These are phyloP conservation scores for Genyomyrus donnyi DNA, from an alignment of 2,113 vertebrate species.

Conservation along the genomic window DNA sequence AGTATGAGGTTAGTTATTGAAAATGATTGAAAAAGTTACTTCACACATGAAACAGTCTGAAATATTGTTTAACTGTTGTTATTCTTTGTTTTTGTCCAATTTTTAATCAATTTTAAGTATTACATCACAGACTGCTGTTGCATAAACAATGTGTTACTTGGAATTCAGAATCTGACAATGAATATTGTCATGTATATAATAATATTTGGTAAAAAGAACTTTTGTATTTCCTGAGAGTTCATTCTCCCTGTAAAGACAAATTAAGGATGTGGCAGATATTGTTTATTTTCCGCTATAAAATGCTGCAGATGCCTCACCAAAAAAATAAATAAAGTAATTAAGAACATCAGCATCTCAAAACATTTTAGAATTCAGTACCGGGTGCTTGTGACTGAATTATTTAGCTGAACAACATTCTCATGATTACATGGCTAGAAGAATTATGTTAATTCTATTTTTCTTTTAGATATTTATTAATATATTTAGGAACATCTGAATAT, in stretches of 20 bases:
- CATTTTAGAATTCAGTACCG: not conserved
- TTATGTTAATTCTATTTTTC: slow-evolving; percentile 5
- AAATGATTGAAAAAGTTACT: not conserved
- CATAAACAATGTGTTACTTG: not conserved
- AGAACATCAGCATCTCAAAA: not conserved
- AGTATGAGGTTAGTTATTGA: not conserved
- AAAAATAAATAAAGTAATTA: not conserved
- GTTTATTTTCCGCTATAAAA: slow-evolving; percentile 3
- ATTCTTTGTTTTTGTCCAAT: not conserved
- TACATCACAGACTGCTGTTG: not conserved
- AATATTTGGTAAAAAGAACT: not conserved
- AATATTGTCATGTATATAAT: not conserved
- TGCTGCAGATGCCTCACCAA: not conserved
- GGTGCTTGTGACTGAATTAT: not conserved
- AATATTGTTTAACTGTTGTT: not conserved
- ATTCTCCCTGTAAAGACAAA: not conserved
- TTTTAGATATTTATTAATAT: not conserved
- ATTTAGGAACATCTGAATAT: not conserved
- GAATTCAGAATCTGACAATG: not conserved
- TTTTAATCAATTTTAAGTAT: not conserved
- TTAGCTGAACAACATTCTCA: not conserved
- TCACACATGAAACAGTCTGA: not conserved
- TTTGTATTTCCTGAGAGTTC: not conserved
- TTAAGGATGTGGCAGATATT: not conserved
- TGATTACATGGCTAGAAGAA: slow-evolving; percentile 7